Conservation (phyloP, 2,888 invertebrate species). For the Erynnis tages region DNA sequence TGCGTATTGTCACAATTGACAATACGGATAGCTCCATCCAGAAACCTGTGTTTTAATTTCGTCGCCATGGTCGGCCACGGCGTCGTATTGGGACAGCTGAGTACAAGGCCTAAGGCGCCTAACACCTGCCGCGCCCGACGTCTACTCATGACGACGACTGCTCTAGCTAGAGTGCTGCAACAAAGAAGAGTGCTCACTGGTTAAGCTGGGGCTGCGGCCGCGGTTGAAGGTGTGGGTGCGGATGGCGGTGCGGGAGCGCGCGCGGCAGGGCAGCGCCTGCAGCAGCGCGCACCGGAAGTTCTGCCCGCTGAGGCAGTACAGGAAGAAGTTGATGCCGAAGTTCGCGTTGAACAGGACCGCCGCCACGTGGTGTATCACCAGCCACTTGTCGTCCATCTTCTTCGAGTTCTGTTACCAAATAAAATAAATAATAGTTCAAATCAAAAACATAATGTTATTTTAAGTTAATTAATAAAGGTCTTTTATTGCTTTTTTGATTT, state of each 20-base stretch:
- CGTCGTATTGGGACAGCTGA: no score
- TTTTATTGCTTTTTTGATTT: not conserved
- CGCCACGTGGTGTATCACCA: constrained; percentile 84
- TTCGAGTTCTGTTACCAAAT: constrained; percentile 40
- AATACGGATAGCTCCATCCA: no score
- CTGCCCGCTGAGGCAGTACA: constrained; percentile 91
- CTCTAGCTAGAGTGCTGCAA: no score
- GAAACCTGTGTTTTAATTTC: no score
- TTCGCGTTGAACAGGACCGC: constrained; percentile 89
- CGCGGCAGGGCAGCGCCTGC: constrained; percentile 47
- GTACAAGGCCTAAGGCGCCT: no score
- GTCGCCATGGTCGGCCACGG: no score
- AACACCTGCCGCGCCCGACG: no score
- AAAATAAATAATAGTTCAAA: not conserved
- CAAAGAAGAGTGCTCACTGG: constrained; percentile 54
- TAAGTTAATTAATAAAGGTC: no score
- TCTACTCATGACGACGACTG: no score
- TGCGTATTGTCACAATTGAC: no score
- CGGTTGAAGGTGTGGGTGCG: constrained; percentile 34
- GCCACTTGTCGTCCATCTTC: constrained; percentile 61
- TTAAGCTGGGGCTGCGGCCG: constrained; percentile 45
- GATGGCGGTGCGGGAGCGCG: constrained; percentile 33
- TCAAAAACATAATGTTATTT: not conserved
- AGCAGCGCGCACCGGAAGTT: constrained; percentile 86
- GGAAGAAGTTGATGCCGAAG: constrained; percentile 91